Percentiles rank a stretch among this genome's conserved stretches.
Conservation (phyloP, 2,888 invertebrate genomes). For the Athalia rosae region DNA sequence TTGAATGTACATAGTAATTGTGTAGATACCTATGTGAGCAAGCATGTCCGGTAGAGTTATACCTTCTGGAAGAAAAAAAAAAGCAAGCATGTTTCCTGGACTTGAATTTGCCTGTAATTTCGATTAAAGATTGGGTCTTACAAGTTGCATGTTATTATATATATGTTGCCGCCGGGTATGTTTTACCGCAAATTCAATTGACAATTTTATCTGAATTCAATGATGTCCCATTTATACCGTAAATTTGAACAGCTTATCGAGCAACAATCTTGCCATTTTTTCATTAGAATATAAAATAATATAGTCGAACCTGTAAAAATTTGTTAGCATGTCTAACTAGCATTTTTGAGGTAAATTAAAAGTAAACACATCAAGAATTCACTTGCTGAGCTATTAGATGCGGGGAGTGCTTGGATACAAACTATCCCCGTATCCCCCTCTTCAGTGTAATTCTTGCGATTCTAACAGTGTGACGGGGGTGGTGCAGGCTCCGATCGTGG, state of each 20-base stretch:
- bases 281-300: no score
- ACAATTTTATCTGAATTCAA: not conserved
- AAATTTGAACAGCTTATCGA: not conserved
- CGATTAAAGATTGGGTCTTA: not conserved
- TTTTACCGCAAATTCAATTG: not conserved
- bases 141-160: not conserved
- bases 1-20: not conserved
- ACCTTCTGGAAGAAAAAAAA: conserved; percentile 1
- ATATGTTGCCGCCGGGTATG: not conserved
- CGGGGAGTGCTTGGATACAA: conserved; percentile 39
- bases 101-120: not conserved
- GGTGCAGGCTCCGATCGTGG: conserved; percentile 68
- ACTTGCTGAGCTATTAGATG: conserved; percentile 51
- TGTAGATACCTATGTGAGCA: not conserved
- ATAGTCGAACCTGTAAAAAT: no score
- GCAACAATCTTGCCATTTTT: not conserved
- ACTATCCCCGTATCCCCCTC: conserved; percentile 65
- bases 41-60: no score
- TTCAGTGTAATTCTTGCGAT: conserved; percentile 68
- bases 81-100: conserved; percentile 11
- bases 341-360: not conserved
- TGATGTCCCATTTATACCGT: not conserved
- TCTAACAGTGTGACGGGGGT: conserved; percentile 71
- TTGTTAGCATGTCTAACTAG: not conserved
- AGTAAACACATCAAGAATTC: conserved; percentile 38